Evolutionary conservation across 2,888 invertebrate genomes (phyloP).

Genomic region (Andrena bucephala): DNA sequence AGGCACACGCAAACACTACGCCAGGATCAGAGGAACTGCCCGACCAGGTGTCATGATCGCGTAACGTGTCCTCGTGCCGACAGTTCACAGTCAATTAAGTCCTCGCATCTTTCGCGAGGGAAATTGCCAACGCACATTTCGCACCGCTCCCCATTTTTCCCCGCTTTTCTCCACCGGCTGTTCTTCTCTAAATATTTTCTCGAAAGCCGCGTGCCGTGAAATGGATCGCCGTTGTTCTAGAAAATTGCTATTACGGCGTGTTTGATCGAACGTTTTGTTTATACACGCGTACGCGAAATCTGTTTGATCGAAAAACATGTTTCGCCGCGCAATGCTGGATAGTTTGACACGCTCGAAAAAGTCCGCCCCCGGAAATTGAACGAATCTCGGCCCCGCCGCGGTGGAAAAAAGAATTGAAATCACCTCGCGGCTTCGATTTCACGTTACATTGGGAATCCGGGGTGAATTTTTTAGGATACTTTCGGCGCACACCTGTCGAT

Average conservation of each 20-base stretch:
- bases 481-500: background rate
- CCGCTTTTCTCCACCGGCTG: background rate
- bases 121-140: constrained; percentile 30
- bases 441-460: constrained; percentile 29
- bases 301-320: constrained; percentile 54
- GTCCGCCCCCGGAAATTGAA: constrained; percentile 39
- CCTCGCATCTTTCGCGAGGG: constrained; percentile 38
- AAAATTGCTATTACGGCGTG: constrained; percentile 56
- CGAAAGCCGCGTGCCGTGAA: constrained; percentile 44
- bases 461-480: background rate
- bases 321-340: constrained; percentile 36
- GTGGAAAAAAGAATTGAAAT: constrained; percentile 8
- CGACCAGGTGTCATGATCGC: constrained; percentile 33
- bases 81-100: constrained; percentile 63
- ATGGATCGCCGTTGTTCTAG: constrained; percentile 50
- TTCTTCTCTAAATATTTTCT: constrained; percentile 51
- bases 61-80: constrained; percentile 32
- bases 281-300: constrained; percentile 45
- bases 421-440: background rate
- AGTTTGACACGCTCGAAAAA: constrained; percentile 41
- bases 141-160: background rate
- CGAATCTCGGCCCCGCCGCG: constrained; percentile 33
- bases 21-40: background rate
- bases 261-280: constrained; percentile 57
- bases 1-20: background rate